These are phyloP conservation scores for Hyperopisus bebe DNA, from an alignment of 2,113 vertebrate species.

Conservation along the genomic window DNA sequence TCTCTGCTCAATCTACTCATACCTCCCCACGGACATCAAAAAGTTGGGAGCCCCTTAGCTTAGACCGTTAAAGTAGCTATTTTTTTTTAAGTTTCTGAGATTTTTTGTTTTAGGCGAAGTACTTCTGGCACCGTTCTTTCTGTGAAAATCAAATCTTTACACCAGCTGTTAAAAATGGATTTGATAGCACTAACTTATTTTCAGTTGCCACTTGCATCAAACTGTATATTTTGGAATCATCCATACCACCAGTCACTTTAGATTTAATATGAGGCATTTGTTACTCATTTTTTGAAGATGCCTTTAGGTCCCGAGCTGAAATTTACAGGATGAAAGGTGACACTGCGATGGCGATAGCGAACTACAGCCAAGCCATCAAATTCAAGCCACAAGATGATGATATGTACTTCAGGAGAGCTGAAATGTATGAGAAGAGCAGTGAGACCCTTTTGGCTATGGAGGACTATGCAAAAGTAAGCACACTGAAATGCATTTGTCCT, in stretches of 20 bases:
- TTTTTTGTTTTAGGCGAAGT: not conserved
- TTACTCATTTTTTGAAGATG: conserved; percentile 47
- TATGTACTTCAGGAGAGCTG: conserved; percentile 62
- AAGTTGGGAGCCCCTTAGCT: not conserved
- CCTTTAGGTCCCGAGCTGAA: conserved; percentile 66
- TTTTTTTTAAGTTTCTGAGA: not conserved
- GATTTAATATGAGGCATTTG: not conserved
- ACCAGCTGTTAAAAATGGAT: not conserved
- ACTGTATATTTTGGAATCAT: not conserved
- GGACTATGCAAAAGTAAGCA: conserved; percentile 62
- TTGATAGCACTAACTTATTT: not conserved
- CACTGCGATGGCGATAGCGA: conserved; percentile 52
- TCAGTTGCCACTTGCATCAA: not conserved
- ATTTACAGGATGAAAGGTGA: conserved; percentile 58
- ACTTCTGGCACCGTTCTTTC: not conserved
- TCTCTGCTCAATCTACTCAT: not conserved
- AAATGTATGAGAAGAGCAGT: conserved; percentile 52
- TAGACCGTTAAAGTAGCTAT: not conserved
- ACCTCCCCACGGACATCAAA: not conserved
- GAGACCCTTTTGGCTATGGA: conserved; percentile 58
- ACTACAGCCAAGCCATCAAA: conserved; percentile 60
- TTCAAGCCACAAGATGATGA: conserved; percentile 58
- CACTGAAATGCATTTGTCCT: not conserved
- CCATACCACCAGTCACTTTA: not conserved
- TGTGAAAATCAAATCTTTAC: not conserved